Conservation (phyloP, 2,113 vertebrate species). For the Chitala chitala region DNA sequence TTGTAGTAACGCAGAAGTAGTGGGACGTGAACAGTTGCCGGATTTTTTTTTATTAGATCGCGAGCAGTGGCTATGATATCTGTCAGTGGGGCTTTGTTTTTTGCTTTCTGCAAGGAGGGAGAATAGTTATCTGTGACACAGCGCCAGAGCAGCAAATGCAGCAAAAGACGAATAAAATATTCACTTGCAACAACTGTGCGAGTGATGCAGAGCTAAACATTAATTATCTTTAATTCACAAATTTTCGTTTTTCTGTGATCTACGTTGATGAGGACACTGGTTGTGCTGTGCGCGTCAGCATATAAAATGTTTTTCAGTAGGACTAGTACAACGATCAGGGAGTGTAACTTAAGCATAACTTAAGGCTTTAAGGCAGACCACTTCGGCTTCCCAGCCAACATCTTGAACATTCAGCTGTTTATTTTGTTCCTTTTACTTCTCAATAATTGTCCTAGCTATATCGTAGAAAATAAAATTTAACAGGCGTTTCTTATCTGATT, state of each 20-base stretch:
- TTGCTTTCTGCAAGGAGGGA: slow-evolving; percentile 2
- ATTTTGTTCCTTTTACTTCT: not conserved
- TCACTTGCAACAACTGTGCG: slow-evolving; percentile 42
- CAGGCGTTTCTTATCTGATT: not conserved
- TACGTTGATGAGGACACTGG: too few relatives aligned
- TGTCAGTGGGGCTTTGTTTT: slow-evolving; percentile 16
- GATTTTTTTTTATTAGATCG: too few relatives aligned
- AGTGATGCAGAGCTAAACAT: slow-evolving; percentile 34
- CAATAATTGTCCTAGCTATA: not conserved
- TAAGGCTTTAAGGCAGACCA: not conserved
- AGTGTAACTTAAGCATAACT: not conserved
- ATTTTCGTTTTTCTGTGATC: too few relatives aligned
- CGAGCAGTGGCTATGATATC: too few relatives aligned
- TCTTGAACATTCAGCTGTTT: not conserved
- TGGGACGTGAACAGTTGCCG: not conserved
- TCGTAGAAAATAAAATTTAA: not conserved
- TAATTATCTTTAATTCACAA: too few relatives aligned
- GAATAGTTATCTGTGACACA: slow-evolving; percentile 1
- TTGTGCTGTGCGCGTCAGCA: too few relatives aligned
- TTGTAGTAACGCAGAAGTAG: not conserved
- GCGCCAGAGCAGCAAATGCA: slow-evolving; percentile 26
- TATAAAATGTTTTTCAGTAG: too few relatives aligned
- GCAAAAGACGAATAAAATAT: slow-evolving; percentile 58
- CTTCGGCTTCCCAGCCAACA: not conserved
- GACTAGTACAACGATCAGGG: too few relatives aligned